Base-by-base conservation (phyloP, 1,140 invertebrate species). In the Drosophila ficusphila region DNA sequence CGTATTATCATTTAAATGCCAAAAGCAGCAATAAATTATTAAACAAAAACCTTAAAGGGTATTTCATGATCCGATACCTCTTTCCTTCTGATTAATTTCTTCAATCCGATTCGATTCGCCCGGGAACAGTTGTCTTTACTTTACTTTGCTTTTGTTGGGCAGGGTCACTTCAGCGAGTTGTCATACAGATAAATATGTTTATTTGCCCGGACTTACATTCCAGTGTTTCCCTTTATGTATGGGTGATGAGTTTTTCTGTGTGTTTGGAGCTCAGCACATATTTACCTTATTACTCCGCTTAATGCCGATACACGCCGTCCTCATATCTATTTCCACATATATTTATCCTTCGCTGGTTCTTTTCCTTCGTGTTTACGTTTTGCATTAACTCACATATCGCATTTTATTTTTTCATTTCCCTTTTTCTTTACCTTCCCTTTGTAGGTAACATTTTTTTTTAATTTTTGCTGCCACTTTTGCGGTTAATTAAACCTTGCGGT, bases 401-500 rank as follows among this genome's bases (percentile, higher is more conserved):
- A 57, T 73, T 76, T 76, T 76, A 65, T 62, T 48, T 73, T 25
- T 31, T 16, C 29, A 41, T 49, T 46, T 41, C 46, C 31, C 25
- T 33, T 25, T 49, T 67, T 18, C 57, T 34, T 52, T 18, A 31
- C 16, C 53, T 58, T 44, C 52, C 25, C 12, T 41, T 11, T 33
- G 8, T 31, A 21, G 33, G n/a, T n/a, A n/a, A n/a, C n/a, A n/a
- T 46, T 25, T 70, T 70, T 36, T 8, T 16, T 14, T 16, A 27
- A 29, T 16, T 61, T 61, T 65, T 65, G n/a, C 38, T 31, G 36
- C 41, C 38, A 49, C 31, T 48, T 65, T 82, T 82, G 79, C 49
- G 79, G 78, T 83, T 82, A 82, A 82, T 82, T 82, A 82, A 77
- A 60, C 52, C 52, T 68, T 74, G 76, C 41, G 70, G 70, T 62